These are phyloP conservation scores for Rhinogobio ventralis DNA, from an alignment of 2,797 vertebrate genomes.

Conservation along the genomic window DNA sequence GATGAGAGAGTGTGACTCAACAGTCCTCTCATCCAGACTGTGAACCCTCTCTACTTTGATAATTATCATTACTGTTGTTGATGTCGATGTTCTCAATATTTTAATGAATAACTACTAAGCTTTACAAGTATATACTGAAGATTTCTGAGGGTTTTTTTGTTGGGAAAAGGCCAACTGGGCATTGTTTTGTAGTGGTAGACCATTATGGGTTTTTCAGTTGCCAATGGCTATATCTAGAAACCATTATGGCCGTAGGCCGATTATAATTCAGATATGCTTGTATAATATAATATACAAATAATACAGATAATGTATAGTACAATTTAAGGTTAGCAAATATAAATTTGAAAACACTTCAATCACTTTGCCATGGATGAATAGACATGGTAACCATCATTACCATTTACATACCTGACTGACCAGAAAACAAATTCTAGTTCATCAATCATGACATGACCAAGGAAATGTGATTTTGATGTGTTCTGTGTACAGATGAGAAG, in stretches of 20 bases:
- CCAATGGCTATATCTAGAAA: neutral
- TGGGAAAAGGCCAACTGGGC: neutral
- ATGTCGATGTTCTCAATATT: neutral
- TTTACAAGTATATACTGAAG: neutral
- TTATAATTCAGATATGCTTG: neutral
- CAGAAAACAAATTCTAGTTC: neutral
- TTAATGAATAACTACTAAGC: conserved; percentile 7
- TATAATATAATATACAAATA: neutral
- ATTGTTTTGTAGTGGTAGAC: neutral
- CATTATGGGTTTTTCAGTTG: neutral
- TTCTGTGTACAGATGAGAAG: conserved; percentile 86
- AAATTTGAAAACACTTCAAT: neutral
- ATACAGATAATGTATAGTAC: neutral
- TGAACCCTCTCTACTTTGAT: conserved; percentile 18
- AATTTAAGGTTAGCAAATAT: neutral
- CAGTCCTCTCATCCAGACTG: conserved; percentile 29
- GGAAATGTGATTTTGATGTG: neutral
- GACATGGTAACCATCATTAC: neutral
- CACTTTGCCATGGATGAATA: neutral
- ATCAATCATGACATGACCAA: neutral
- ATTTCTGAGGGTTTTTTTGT: neutral
- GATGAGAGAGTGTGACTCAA: conserved; percentile 51
- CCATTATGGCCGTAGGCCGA: rapidly evolving
- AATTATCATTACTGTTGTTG: neutral
- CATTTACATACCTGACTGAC: neutral